Percentiles rank a stretch among this genome's conserved stretches.
Evolutionary conservation across 2,888 invertebrate genomes (phyloP).

Genomic region (Acanthosepion pharaonis): DNA sequence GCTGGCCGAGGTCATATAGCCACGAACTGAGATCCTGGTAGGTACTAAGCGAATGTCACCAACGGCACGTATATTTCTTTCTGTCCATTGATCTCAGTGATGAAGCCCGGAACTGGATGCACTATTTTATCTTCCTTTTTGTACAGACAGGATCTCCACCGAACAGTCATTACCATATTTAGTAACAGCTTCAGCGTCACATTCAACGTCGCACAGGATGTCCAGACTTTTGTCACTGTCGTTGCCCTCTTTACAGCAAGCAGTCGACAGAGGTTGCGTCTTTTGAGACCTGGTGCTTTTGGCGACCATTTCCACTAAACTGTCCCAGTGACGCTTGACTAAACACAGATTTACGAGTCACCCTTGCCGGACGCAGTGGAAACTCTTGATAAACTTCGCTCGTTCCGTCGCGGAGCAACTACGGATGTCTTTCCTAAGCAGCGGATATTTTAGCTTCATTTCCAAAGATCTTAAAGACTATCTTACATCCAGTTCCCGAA

Average conservation of each 20-base stretch:
- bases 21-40: too few relatives aligned
- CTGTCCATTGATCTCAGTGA: not conserved
- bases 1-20: too few relatives aligned
- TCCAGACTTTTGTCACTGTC: too few relatives aligned
- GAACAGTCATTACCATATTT: too few relatives aligned
- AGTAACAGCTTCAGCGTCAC: too few relatives aligned
- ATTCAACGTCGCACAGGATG: too few relatives aligned
- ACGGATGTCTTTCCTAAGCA: slow-evolving; percentile 53
- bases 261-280: not conserved
- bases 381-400: slow-evolving; percentile 56
- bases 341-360: not conserved
- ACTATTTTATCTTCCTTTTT: not conserved
- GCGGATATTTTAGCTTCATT: slow-evolving; percentile 54
- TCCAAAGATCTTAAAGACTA: slow-evolving; percentile 59
- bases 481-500: slow-evolving; percentile 54
- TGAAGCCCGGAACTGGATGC: not conserved
- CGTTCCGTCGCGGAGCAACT: slow-evolving; percentile 58
- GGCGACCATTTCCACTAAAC: slow-evolving; percentile 34
- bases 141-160: too few relatives aligned
- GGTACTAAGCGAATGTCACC: not conserved
- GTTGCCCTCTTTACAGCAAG: too few relatives aligned
- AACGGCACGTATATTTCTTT: not conserved
- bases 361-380: slow-evolving; percentile 54
- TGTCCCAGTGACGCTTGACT: not conserved
- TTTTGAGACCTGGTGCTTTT: not conserved